Percentiles rank a stretch among this genome's conserved stretches.
Conservation (phyloP, 2,113 vertebrate genomes). For the Hippolais icterina region DNA sequence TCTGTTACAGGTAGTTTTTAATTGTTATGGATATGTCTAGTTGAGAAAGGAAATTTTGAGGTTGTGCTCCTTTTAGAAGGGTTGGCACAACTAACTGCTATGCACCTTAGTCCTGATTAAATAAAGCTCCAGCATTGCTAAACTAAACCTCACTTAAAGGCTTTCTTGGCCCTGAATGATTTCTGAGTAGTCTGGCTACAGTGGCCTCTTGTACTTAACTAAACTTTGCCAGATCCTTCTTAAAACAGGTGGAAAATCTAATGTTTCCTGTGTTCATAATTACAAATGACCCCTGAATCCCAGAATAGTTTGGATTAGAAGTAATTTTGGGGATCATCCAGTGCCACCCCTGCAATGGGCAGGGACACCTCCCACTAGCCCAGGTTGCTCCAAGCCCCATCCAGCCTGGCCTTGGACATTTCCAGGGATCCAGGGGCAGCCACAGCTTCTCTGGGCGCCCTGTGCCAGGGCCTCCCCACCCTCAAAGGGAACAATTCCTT, state of each 20-base stretch:
- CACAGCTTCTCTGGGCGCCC: background rate
- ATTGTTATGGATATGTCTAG: background rate
- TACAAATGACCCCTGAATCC: background rate
- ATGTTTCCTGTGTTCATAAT: background rate
- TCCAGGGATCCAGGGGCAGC: background rate
- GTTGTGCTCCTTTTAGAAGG: background rate
- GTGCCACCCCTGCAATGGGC: background rate
- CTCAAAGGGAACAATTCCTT: background rate
- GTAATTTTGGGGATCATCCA: too few species aligned
- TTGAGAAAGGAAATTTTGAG: background rate
- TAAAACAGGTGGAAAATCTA: background rate
- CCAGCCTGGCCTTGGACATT: background rate
- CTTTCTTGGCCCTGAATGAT: background rate
- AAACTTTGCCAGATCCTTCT: background rate
- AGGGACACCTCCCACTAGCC: fast-evolving
- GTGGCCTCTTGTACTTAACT: background rate
- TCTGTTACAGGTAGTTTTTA: background rate
- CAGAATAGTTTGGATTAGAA: background rate
- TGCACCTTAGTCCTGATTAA: background rate
- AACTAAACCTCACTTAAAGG: background rate
- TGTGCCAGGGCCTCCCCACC: background rate
- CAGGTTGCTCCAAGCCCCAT: fast-evolving
- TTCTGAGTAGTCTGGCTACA: background rate
- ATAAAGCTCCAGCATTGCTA: background rate
- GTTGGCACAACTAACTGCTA: background rate